These are phyloP conservation scores for Pelagia noctiluca DNA, from an alignment of 30 jellyfish, hydroid and myxozoan species.

Conservation along the genomic window DNA sequence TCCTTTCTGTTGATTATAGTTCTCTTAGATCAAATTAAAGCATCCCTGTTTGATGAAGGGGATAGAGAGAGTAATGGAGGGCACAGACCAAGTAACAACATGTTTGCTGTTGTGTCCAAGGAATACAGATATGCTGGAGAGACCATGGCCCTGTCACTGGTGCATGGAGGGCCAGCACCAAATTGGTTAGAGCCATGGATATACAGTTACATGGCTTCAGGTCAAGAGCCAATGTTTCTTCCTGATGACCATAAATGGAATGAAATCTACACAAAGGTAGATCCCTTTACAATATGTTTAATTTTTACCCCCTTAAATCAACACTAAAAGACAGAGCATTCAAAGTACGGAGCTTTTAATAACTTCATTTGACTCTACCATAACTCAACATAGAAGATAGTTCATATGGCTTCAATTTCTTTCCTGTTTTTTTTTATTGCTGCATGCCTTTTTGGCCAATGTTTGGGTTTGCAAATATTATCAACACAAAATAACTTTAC, in stretches of 20 bases:
- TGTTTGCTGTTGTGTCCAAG: neutral
- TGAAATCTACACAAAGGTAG: constrained; percentile 26
- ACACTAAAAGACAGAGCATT: too few species aligned
- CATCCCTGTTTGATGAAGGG: neutral
- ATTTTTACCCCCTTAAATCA: too few species aligned
- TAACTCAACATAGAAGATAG: too few species aligned
- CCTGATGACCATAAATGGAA: constrained; percentile 29
- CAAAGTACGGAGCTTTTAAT: too few species aligned
- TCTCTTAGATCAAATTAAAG: neutral
- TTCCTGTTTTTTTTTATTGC: too few species aligned
- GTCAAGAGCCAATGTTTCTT: constrained; percentile 17
- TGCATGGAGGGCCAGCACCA: constrained; percentile 6
- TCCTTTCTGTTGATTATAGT: neutral
- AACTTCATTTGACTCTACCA: too few species aligned
- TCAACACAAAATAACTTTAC: too few species aligned
- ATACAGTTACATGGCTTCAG: constrained; percentile 7
- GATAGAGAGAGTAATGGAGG: neutral
- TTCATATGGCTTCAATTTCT: too few species aligned
- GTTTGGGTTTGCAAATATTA: too few species aligned
- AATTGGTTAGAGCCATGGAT: constrained; percentile 1
- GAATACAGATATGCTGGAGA: neutral
- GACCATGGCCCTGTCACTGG: constrained; percentile 11
- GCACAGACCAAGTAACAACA: neutral
- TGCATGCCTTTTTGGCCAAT: too few species aligned
- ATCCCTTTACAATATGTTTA: constrained; percentile 7